Percentiles rank a stretch among this genome's conserved stretches.
phyloP scores from a whole-genome alignment of 2,888 invertebrate species.

The Listrodromus nycthemerus region DNA sequence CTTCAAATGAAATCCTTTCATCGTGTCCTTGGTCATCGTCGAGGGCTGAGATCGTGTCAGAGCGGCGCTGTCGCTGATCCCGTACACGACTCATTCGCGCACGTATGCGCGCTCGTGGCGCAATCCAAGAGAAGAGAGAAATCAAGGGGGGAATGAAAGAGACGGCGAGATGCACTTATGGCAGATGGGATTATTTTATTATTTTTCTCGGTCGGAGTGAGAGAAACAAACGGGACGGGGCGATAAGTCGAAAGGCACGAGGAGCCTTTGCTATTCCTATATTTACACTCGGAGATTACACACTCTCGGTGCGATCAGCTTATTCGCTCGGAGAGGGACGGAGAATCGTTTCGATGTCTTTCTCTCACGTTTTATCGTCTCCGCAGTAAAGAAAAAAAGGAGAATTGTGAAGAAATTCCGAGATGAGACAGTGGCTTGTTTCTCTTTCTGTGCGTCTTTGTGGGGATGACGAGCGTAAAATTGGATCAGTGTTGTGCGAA shows the following conservation, averaged over 20 bases:
- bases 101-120: constrained; percentile 52
- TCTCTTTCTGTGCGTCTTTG: constrained; percentile 21
- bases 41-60: constrained; percentile 23
- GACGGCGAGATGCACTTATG: background rate
- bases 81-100: constrained; percentile 39
- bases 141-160: background rate
- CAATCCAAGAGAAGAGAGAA: constrained; percentile 41
- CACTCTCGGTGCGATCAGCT: constrained; percentile 37
- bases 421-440: constrained; percentile 28
- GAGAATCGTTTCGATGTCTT: constrained; percentile 4
- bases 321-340: constrained; percentile 11
- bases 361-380: constrained; percentile 31
- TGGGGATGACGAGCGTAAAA: constrained; percentile 7
- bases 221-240: constrained; percentile 22
- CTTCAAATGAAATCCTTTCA: constrained; percentile 44
- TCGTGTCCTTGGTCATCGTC: constrained; percentile 49
- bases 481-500: background rate
- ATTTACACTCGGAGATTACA: constrained; percentile 34
- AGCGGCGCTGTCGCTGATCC: constrained; percentile 28
- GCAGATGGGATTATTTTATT: background rate
- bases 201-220: background rate
- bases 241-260: constrained; percentile 60
- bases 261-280: constrained; percentile 47
- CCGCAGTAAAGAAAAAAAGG: constrained; percentile 1
- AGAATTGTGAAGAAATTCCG: constrained; percentile 37